Percentiles rank a stretch among this genome's conserved stretches.
Conservation (phyloP, 2,888 invertebrate species). For the Augiades crinisus region DNA sequence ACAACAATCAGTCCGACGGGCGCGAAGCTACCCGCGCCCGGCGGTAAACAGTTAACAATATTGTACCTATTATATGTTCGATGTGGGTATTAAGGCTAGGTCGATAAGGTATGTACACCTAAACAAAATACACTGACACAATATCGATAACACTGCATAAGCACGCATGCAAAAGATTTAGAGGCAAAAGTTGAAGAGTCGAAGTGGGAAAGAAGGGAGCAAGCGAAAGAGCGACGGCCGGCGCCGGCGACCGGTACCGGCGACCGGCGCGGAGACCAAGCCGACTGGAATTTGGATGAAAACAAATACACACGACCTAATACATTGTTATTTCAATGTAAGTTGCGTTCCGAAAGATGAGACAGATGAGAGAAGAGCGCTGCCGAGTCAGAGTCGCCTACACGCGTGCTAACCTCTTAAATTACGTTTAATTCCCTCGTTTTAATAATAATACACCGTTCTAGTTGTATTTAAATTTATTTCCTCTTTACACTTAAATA, state of each 20-base stretch:
- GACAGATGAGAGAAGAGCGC: slow-evolving; percentile 39
- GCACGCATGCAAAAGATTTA: slow-evolving; percentile 79
- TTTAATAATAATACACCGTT: slow-evolving; percentile 63
- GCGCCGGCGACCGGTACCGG: slow-evolving; percentile 25
- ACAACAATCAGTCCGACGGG: slow-evolving; percentile 42
- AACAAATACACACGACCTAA: slow-evolving; percentile 62
- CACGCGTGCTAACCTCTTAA: slow-evolving; percentile 72
- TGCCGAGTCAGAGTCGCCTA: slow-evolving; percentile 52
- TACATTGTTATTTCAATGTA: slow-evolving; percentile 81
- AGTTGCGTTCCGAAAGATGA: slow-evolving; percentile 43
- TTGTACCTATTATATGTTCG: slow-evolving; percentile 70
- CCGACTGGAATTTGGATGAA: slow-evolving; percentile 77
- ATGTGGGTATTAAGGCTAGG: slow-evolving; percentile 79
- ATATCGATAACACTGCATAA: slow-evolving; percentile 62
- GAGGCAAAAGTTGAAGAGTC: slow-evolving; percentile 63
- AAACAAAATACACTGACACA: slow-evolving; percentile 67
- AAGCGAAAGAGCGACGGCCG: slow-evolving; percentile 37
- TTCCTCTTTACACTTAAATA: slow-evolving; percentile 79
- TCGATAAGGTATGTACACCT: slow-evolving; percentile 67
- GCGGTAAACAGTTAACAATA: slow-evolving; percentile 41
- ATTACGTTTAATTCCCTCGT: slow-evolving; percentile 51
- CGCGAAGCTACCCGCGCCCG: slow-evolving; percentile 28
- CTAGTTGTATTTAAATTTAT: slow-evolving; percentile 70
- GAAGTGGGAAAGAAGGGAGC: slow-evolving; percentile 43
- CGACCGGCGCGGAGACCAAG: slow-evolving; percentile 34